Conservation (phyloP, 2,113 vertebrate genomes). For the Etheostoma cragini region DNA sequence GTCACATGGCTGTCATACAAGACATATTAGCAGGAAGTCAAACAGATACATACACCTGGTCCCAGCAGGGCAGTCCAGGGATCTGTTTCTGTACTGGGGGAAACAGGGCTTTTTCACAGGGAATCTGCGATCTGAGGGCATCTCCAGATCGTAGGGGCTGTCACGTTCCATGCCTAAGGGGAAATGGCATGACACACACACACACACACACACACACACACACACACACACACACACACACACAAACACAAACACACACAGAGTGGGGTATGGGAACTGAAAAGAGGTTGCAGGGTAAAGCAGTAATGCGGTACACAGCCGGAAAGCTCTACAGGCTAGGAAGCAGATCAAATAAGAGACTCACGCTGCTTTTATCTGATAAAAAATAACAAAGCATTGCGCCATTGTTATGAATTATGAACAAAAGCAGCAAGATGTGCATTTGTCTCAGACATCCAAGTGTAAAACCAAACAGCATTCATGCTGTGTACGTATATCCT, state of each 20-base stretch:
- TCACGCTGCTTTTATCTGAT: slow-evolving; percentile 47
- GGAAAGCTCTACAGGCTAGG: slow-evolving; percentile 26
- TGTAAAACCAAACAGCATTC: slow-evolving; percentile 14
- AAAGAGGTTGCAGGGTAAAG: slow-evolving; percentile 25
- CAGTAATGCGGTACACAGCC: slow-evolving; percentile 9
- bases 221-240: slow-evolving; percentile 29
- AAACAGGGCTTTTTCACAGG: slow-evolving; percentile 82
- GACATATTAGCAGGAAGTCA: slow-evolving; percentile 47
- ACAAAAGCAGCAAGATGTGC: slow-evolving; percentile 23
- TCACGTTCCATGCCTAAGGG: slow-evolving; percentile 81
- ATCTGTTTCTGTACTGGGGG: slow-evolving; percentile 83
- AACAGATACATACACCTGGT: slow-evolving; percentile 73
- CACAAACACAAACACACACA: slow-evolving; percentile 36
- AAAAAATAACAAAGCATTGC: slow-evolving; percentile 25
- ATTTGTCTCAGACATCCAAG: not conserved
- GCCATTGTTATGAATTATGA: slow-evolving; percentile 43
- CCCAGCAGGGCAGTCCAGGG: slow-evolving; percentile 81
- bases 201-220: slow-evolving; percentile 26
- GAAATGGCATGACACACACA: slow-evolving; percentile 61
- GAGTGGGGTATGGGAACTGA: slow-evolving; percentile 33
- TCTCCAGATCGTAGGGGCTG: slow-evolving; percentile 80
- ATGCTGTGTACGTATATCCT: not conserved
- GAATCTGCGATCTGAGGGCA: slow-evolving; percentile 81
- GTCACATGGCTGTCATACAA: slow-evolving; percentile 18
- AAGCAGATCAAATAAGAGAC: slow-evolving; percentile 40